phyloP scores from a whole-genome alignment of 2,797 vertebrate species.

The Phaenicophaeus curvirostris region DNA sequence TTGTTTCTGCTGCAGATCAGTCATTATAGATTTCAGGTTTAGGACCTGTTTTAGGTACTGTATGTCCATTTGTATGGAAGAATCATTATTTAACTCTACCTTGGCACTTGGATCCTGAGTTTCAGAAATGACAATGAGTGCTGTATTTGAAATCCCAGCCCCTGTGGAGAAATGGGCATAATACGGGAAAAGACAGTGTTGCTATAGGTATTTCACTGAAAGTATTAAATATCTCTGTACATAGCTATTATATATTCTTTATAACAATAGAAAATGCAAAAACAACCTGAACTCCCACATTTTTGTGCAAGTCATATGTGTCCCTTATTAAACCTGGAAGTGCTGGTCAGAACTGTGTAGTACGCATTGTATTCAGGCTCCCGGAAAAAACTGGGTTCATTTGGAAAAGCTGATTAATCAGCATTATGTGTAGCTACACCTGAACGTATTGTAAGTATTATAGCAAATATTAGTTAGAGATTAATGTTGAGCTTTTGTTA shows the following conservation, averaged over 20 bases:
- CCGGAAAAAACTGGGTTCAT: not conserved
- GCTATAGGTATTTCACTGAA: not conserved
- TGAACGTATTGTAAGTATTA: not conserved
- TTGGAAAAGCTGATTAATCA: not conserved
- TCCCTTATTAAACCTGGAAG: not conserved
- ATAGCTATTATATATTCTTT: not conserved
- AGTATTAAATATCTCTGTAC: not conserved
- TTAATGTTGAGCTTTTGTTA: not conserved
- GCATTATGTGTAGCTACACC: not conserved
- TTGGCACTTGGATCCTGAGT: not conserved
- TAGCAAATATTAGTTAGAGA: not conserved
- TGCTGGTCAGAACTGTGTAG: not conserved
- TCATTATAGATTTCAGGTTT: not conserved
- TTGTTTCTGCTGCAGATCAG: not conserved
- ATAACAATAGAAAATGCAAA: not conserved
- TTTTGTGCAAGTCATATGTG: not conserved
- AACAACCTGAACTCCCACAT: fast-evolving
- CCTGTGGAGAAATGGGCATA: not conserved
- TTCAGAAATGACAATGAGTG: not conserved
- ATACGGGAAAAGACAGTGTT: not conserved
- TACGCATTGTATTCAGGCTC: not conserved
- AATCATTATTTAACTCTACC: not conserved
- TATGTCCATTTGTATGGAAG: not conserved
- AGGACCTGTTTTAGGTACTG: not conserved
- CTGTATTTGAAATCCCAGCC: not conserved